A percentile compares a stretch with the other conserved stretches of the same genome.
Evolutionary conservation across 2,888 invertebrate species (phyloP).

Genomic region (Podabrus alpinus): DNA sequence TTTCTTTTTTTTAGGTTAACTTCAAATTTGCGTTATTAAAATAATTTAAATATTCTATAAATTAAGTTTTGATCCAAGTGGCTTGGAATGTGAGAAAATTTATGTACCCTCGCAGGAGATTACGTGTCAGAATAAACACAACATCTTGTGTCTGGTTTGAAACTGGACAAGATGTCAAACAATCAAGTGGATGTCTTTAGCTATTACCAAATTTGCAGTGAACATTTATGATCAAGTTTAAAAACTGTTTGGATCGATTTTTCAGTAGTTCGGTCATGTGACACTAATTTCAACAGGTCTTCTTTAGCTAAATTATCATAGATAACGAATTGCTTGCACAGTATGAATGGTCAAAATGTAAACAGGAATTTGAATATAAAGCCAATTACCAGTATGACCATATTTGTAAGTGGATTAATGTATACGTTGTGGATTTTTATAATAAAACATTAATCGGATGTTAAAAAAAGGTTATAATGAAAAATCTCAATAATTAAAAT

Average conservation of each 20-base stretch:
- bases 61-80: not conserved
- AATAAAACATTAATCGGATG: not conserved
- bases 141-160: not conserved
- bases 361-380: slow-evolving; percentile 51
- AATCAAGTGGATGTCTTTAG: not conserved
- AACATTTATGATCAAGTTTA: not conserved
- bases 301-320: slow-evolving; percentile 44
- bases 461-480: not conserved
- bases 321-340: slow-evolving; percentile 53
- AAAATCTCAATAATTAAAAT: not conserved
- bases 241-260: not conserved
- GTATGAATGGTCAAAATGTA: slow-evolving; percentile 46
- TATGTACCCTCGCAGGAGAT: not conserved
- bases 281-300: not conserved
- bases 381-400: slow-evolving; percentile 23
- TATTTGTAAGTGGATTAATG: not conserved
- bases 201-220: not conserved
- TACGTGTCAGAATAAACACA: not conserved
- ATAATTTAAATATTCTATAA: not conserved
- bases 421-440: not conserved
- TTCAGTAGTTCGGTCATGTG: not conserved
- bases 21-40: not conserved
- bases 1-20: not conserved
- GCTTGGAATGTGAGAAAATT: not conserved
- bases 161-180: not conserved